Evolutionary conservation across 37 sponge, comb jelly and placozoan genomes (phyloP).

Genomic region (Dysidea cf. avara): DNA sequence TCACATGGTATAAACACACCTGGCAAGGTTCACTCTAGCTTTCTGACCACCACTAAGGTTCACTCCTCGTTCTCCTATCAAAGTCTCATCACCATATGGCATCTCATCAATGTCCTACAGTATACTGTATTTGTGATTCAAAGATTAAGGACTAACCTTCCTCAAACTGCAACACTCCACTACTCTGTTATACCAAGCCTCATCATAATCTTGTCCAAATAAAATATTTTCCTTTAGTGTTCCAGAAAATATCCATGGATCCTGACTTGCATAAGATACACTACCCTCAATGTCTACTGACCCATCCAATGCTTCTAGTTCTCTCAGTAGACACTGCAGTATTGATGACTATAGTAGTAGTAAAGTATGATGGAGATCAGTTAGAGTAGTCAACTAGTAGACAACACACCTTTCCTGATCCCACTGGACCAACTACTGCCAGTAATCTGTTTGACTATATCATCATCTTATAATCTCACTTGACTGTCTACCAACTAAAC

Average conservation of each 20-base stretch:
- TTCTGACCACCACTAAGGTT: slow-evolving; percentile 71
- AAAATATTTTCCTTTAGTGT: slow-evolving; percentile 26
- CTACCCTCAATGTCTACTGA: slow-evolving; percentile 10
- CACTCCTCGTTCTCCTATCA: slow-evolving; percentile 57
- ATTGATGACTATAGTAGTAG: background rate
- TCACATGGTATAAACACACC: slow-evolving; percentile 35
- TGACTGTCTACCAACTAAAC: too few species aligned
- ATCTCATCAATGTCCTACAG: slow-evolving; percentile 41
- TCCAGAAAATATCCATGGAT: slow-evolving; percentile 32
- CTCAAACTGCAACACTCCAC: slow-evolving; percentile 10
- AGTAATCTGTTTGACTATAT: slow-evolving; percentile 4
- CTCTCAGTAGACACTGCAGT: slow-evolving; percentile 3
- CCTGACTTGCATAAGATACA: slow-evolving; percentile 8
- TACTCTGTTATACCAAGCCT: slow-evolving; percentile 4
- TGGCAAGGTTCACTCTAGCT: slow-evolving; percentile 54
- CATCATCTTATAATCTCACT: background rate
- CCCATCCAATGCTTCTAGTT: background rate
- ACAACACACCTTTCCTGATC: slow-evolving; percentile 39
- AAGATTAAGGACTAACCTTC: background rate
- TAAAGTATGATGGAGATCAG: background rate
- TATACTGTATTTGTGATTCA: too few species aligned
- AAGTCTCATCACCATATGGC: slow-evolving; percentile 42
- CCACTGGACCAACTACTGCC: slow-evolving; percentile 49
- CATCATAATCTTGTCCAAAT: slow-evolving; percentile 9
- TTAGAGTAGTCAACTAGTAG: background rate